These are phyloP conservation scores for Sigmodon hispidus DNA, from an alignment of 2,113 vertebrate genomes.

Conservation along the genomic window DNA sequence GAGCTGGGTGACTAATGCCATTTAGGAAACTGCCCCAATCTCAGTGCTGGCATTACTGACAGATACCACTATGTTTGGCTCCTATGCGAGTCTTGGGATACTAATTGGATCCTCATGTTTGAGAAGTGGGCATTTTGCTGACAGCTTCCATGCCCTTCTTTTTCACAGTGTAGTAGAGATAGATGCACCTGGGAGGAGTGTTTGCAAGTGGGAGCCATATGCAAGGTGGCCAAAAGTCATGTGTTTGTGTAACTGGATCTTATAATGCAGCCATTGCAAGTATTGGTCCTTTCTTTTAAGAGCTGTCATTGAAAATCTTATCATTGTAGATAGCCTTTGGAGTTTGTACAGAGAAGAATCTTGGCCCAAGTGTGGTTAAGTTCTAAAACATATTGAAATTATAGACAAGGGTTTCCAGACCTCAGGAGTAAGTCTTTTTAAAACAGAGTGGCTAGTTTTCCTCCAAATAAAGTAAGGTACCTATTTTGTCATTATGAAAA, in stretches of 20 bases:
- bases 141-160: neutral
- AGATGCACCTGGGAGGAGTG: neutral
- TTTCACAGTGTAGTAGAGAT: neutral
- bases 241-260: neutral
- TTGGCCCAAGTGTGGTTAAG: too few relatives aligned
- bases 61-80: neutral
- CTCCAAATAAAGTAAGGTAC: neutral
- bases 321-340: neutral
- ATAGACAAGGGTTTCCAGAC: neutral
- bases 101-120: neutral
- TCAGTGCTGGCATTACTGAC: neutral
- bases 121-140: neutral
- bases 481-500: neutral
- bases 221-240: neutral
- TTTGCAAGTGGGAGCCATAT: neutral
- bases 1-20: neutral
- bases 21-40: neutral
- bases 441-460: neutral
- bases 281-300: neutral
- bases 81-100: neutral
- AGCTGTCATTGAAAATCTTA: neutral
- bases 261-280: neutral
- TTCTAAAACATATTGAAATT: constrained; percentile 1
- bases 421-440: neutral
- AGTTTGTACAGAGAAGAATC: neutral